Percentiles rank a stretch among this genome's conserved stretches.
Conservation (phyloP, 2,113 vertebrate species). For the Phrynocephalus versicolor region DNA sequence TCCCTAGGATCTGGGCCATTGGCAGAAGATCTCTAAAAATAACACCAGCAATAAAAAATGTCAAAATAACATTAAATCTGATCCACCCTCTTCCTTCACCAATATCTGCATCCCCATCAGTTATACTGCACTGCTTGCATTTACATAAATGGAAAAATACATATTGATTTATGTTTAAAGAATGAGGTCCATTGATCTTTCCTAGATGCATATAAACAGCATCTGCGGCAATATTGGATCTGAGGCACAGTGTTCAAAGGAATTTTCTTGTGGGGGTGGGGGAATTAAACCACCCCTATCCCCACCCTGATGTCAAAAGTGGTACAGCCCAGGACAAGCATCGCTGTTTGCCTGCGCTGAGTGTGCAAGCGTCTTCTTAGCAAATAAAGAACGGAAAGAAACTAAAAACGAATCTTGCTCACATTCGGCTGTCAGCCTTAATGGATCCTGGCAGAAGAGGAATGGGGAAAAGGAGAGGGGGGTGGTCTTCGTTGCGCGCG, state of each 20-base stretch:
- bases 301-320: background rate
- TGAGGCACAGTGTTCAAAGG: background rate
- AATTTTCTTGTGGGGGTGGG: background rate
- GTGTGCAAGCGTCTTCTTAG: background rate
- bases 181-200: background rate
- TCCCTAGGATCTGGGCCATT: too few relatives aligned
- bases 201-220: background rate
- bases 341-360: background rate
- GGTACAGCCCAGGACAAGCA: background rate
- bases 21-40: too few relatives aligned
- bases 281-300: background rate
- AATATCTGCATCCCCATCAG: too few relatives aligned
- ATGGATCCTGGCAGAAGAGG: background rate
- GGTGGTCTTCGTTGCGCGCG: background rate
- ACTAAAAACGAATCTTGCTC: background rate
- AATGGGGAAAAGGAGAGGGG: background rate
- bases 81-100: too few relatives aligned
- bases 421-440: background rate
- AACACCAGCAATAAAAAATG: too few relatives aligned
- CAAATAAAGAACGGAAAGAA: background rate
- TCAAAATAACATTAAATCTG: too few relatives aligned
- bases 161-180: background rate
- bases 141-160: background rate
- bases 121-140: background rate
- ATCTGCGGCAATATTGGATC: background rate